Percentiles rank a stretch among this genome's conserved stretches.
Evolutionary conservation across 2,888 invertebrate genomes (phyloP).

Genomic region (Agonopterix heracliana): DNA sequence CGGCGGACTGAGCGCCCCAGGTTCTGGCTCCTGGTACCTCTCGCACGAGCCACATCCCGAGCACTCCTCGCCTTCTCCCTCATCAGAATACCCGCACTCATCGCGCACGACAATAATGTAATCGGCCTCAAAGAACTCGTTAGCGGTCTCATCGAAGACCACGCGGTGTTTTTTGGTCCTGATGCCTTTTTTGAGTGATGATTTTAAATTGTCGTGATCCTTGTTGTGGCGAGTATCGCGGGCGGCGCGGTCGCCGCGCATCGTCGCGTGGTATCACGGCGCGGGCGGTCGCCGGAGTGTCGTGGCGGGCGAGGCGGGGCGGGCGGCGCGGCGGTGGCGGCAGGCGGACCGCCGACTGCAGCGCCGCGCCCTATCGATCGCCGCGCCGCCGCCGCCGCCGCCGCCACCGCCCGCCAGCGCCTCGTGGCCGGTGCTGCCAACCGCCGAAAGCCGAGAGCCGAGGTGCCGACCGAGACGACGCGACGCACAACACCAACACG

Average conservation of each 20-base stretch:
- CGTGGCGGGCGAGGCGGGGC: slow-evolving; percentile 18
- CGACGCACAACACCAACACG: not conserved
- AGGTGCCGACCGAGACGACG: not conserved
- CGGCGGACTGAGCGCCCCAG: slow-evolving; percentile 91
- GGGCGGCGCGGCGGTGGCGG: slow-evolving; percentile 20
- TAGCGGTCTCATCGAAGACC: slow-evolving; percentile 91
- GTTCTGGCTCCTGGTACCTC: slow-evolving; percentile 83
- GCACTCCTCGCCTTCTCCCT: slow-evolving; percentile 85
- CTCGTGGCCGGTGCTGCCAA: not conserved
- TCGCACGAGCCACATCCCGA: slow-evolving; percentile 73
- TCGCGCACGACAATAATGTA: slow-evolving; percentile 93
- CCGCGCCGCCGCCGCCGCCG: slow-evolving; percentile 31
- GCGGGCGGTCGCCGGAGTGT: slow-evolving; percentile 50
- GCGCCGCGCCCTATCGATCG: slow-evolving; percentile 44
- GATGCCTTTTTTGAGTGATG: slow-evolving; percentile 85
- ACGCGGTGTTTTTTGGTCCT: slow-evolving; percentile 86
- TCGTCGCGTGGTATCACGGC: slow-evolving; percentile 58
- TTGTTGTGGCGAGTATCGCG: slow-evolving; percentile 77
- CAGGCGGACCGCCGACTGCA: slow-evolving; percentile 50
- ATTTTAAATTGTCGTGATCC: slow-evolving; percentile 80
- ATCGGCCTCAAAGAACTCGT: slow-evolving; percentile 94
- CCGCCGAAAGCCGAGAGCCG: not conserved
- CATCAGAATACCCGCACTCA: slow-evolving; percentile 88
- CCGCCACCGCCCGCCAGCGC: slow-evolving; percentile 15
- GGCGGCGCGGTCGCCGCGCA: slow-evolving; percentile 70